Evolutionary conservation across 2,797 vertebrate species (phyloP).

Genomic region (Hephaestus fuliginosus): DNA sequence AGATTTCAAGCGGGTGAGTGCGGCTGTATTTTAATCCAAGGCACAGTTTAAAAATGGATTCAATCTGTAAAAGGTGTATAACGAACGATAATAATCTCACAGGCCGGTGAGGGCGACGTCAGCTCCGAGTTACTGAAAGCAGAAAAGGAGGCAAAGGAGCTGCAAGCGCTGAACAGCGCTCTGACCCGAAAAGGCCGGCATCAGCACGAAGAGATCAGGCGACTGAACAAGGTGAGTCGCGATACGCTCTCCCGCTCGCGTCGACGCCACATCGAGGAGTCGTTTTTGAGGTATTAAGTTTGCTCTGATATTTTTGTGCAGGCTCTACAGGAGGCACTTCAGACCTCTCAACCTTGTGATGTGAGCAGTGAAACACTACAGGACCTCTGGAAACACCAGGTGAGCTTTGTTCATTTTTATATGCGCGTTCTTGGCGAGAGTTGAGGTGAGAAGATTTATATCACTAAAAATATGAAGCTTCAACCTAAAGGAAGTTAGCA

Average conservation of each 20-base stretch:
- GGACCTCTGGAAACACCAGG: slow-evolving; percentile 81
- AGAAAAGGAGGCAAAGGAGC: slow-evolving; percentile 48
- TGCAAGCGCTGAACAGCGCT: slow-evolving; percentile 61
- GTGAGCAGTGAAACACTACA: slow-evolving; percentile 47
- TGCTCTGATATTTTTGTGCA: slow-evolving; percentile 26
- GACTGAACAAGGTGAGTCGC: slow-evolving; percentile 76
- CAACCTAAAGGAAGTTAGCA: neutral
- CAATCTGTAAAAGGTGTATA: neutral
- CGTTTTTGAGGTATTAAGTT: neutral
- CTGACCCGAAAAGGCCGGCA: slow-evolving; percentile 71
- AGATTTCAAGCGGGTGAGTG: slow-evolving; percentile 49
- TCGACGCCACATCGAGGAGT: neutral
- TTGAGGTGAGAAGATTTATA: neutral
- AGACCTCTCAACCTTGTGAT: neutral
- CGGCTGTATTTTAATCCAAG: neutral
- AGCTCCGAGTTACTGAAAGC: slow-evolving; percentile 37
- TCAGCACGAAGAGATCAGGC: slow-evolving; percentile 72
- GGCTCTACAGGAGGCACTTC: slow-evolving; percentile 67
- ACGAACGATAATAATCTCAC: neutral
- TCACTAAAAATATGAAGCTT: neutral
- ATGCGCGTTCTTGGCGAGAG: neutral
- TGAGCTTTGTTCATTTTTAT: slow-evolving; percentile 27
- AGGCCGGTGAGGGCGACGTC: slow-evolving; percentile 35
- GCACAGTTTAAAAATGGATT: neutral
- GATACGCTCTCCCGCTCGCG: rapidly evolving